phyloP scores from a whole-genome alignment of 2,113 vertebrate species.

The Vombatus ursinus region DNA sequence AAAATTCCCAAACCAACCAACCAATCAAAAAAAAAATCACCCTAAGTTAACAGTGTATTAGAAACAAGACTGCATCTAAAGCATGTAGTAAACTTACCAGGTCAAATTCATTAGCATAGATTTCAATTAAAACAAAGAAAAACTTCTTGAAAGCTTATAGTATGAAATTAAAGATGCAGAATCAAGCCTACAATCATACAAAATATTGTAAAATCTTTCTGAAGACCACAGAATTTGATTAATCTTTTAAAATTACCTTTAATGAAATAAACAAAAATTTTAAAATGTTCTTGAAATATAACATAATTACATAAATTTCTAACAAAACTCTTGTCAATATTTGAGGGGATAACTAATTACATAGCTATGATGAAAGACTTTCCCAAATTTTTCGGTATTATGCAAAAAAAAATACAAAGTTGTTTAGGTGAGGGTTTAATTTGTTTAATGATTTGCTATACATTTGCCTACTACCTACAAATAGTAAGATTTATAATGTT shows the following conservation, averaged over 20 bases:
- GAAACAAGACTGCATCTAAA: not conserved
- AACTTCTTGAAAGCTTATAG: not conserved
- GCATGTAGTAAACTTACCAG: not conserved
- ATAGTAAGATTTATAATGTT: conserved; percentile 67
- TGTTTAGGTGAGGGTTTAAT: not conserved
- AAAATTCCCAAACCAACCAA: not conserved
- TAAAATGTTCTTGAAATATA: conserved; percentile 31
- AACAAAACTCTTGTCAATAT: conserved; percentile 30
- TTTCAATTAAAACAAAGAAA: not conserved
- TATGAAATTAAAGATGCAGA: not conserved
- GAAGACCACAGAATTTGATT: not conserved
- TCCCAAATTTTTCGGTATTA: conserved; percentile 28
- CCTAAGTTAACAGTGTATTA: not conserved
- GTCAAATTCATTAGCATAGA: not conserved
- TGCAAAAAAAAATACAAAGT: not conserved
- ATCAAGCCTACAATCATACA: not conserved
- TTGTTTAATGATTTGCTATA: conserved; percentile 69
- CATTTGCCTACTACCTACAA: conserved; percentile 72
- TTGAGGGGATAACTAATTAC: conserved; percentile 27
- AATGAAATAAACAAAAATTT: conserved; percentile 39
- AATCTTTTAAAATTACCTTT: conserved; percentile 23
- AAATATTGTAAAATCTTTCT: not conserved
- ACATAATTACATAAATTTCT: conserved; percentile 43
- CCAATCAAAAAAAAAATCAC: not conserved
- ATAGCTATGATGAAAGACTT: conserved; percentile 26